Evolutionary conservation across 2,888 invertebrate species (phyloP).

Genomic region (Mythimna loreyi): DNA sequence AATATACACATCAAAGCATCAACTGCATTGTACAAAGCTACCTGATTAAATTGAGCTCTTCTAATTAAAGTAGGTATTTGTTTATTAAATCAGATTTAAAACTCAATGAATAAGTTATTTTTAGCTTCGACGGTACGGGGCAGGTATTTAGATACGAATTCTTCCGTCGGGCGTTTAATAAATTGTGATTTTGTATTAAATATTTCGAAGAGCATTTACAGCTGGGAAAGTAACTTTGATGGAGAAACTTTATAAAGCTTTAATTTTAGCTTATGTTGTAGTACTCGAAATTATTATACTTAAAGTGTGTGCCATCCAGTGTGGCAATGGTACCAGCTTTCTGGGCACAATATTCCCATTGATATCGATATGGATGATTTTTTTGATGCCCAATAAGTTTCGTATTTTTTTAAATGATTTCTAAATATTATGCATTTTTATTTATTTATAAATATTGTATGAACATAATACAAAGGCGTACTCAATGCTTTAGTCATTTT

Average conservation of each 20-base stretch:
- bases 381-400: too few relatives aligned
- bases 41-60: constrained; percentile 26
- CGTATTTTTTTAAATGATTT: too few relatives aligned
- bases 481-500: too few relatives aligned
- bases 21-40: constrained; percentile 36
- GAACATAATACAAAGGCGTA: too few relatives aligned
- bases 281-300: neutral
- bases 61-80: constrained; percentile 46
- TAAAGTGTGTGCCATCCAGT: too few relatives aligned
- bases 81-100: constrained; percentile 27
- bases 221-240: neutral
- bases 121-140: neutral
- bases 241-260: neutral
- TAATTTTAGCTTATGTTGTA: neutral
- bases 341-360: too few relatives aligned
- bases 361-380: too few relatives aligned
- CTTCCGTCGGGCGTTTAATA: neutral
- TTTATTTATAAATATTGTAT: too few relatives aligned
- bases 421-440: too few relatives aligned
- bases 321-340: too few relatives aligned
- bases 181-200: constrained; percentile 10
- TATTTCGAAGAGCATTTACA: neutral
- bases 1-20: constrained; percentile 31
- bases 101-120: constrained; percentile 28
- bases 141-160: constrained; percentile 8